Base-by-base conservation (phyloP, 2,888 invertebrate species). In the Scaeva pyrastri region DNA sequence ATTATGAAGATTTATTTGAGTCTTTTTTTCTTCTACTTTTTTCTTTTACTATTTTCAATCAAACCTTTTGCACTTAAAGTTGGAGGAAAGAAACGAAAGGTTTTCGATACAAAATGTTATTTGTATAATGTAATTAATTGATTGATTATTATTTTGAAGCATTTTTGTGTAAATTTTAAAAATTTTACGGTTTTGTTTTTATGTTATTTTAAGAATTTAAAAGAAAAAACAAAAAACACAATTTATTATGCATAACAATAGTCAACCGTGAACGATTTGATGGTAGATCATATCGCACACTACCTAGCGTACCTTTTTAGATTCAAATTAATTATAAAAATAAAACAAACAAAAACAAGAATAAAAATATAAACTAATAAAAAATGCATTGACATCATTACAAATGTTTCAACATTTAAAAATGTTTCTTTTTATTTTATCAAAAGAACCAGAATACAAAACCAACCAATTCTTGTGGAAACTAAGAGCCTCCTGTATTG, bases 161-260 rank as follows among this genome's bases (percentile, higher is more conserved):
- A 52, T 73, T 85, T 66, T 72, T 79, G 60, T 84, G 75, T 75
- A 85, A 21, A 68, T 72, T 75, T 48, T 43, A 23, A 71, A 81
- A 14, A 45, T 48, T 12, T 31, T 48, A 36, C 12, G 5, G 7
- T 11, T 19, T 66, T 39, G 11, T 48, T 48, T 52, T 58, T 79
- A 71, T 72, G 50, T 80, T 66, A 71, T 60, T 66, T 75, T 85
- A 60, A 68, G 80, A 62, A 56, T 52, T 41, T n/a, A 60, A 70
- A 50, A 55, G 31, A 52, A 12, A 52, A 12, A 64, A 39, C 12
- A 19, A 26, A 52, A 12, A 21, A 52, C 39, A 50, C 10, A 60
- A 21, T 41, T 43, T 43, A 62, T 16, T 16, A 43, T 43, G 16
- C n/a, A 16, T 43, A 62, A 45, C 43, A 43, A 66, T 66, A 50